Base-by-base conservation (phyloP, 2,888 invertebrate genomes). In the Amphipyra tragopoginis region DNA sequence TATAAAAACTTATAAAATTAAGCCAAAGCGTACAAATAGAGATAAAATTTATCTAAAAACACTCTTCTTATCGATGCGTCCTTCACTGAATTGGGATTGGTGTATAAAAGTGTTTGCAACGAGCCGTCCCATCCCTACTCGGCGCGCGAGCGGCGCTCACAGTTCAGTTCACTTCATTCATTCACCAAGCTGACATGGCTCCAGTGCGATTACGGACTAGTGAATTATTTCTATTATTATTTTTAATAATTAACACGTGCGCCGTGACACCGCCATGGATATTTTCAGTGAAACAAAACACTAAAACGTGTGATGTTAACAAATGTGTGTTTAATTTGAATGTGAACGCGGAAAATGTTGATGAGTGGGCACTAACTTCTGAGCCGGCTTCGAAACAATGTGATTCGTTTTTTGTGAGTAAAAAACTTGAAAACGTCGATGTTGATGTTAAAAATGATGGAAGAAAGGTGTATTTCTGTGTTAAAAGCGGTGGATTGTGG, bases 221-320 rank as follows among this genome's bases (percentile, higher is more conserved):
- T 85, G 86, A 89, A 74, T 81, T 93, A 84, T 92, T 93, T 81
- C 79, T 94, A 65, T 86, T 93, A 72, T 89, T 93, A 88, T 93
- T 93, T 85, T 89, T 91, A 87, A 86, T 91, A 88, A 82, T 82
- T 82, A 86, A 86, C 83, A 83, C 88, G 55, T 79, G 83, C 80
- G 89, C 90, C 68, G 84, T 84, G 73, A 81, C 88, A 47, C 88
- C 91, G 62, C 93, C 93, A 90, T 90, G 93, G 94, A 93, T 93
- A 92, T 91, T 93, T 63, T 81, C 90, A 60, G 86, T 91, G 69
- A 82, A 83, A 75, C 80, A 92, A 64, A 81, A 86, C 61, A 82
- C 84, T 44, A 83, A 79, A 67, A 77, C 81, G 79, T 93, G 93
- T 85, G 79, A 75, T 75, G 73, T 64, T 36, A 66, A 75, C 34